Base-by-base conservation (phyloP, 2,888 invertebrate species). In the Brachycybe producta region DNA sequence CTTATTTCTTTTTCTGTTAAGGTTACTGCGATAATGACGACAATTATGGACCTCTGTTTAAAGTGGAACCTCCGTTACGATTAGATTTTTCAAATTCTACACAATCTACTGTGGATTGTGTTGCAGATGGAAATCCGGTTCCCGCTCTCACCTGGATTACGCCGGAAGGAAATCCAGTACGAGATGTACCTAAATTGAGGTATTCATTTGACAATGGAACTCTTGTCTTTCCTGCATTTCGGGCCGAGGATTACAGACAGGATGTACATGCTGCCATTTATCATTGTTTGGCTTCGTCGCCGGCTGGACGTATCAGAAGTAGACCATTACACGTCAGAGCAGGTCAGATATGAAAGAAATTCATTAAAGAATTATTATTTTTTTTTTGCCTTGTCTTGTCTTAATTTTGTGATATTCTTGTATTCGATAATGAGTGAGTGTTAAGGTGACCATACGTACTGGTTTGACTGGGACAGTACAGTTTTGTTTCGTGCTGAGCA, bases 61-160 rank as follows among this genome's bases (percentile, higher is more conserved):
- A 19, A 36, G 23, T 32, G 19, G 50, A 50, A 17, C 50, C 50
- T n/a, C 45, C 45, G 7, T 7, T 32, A 15, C 34, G 45, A 36
- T 28, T 50, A 7, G 50, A 50, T 27, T 50, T 50, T 30, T 43
- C 45, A 4, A 50, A 50, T 38, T 50, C 50, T 13, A 50, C 50
- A 5, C 19, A 23, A 13, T 45, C 50, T 17, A 45, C 19, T 27
- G 52, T 68, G 3, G 61, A 66, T 57, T 68, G 68, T 51, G 60
- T 61, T 52, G 63, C 65, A 1, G 58, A 60, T 5, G 68, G 68
- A 2, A 63, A 62, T n/a, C 68, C 68, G 1, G 57, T 57, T 13
- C 67, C 68, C 2, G 50, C 49, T 15, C 60, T 65, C 34, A 58
- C 59, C 11, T 68, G 68, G 68, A 66, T 50, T 34, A 35, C 45